phyloP scores from a whole-genome alignment of 2,797 vertebrate genomes.

The Lycodopsis pacificus region DNA sequence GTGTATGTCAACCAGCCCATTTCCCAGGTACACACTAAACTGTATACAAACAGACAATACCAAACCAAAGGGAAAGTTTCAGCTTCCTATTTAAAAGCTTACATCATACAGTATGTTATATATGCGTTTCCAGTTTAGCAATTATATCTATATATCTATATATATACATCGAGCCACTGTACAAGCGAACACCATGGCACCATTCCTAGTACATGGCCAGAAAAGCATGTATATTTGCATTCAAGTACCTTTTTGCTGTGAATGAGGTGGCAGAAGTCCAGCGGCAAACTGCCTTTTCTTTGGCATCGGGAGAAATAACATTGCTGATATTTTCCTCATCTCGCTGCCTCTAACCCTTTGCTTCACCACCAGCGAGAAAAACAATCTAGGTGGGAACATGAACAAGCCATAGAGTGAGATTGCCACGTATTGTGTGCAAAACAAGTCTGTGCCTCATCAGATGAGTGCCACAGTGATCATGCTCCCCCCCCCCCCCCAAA shows the following conservation, averaged over 20 bases:
- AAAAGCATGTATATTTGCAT: slow-evolving; percentile 21
- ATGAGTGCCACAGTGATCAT: slow-evolving; percentile 43
- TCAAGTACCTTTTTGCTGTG: slow-evolving; percentile 9
- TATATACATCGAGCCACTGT: no score
- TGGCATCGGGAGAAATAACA: slow-evolving; percentile 33
- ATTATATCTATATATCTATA: no score
- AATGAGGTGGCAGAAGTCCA: slow-evolving; percentile 15
- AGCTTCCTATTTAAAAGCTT: background rate
- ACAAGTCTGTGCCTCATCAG: slow-evolving; percentile 29
- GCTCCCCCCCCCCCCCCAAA: background rate
- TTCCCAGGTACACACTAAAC: slow-evolving; percentile 83
- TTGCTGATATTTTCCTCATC: slow-evolving; percentile 42
- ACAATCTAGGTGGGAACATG: slow-evolving; percentile 34
- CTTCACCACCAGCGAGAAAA: slow-evolving; percentile 38
- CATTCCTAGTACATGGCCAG: background rate
- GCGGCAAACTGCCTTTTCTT: slow-evolving; percentile 18
- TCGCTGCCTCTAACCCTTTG: slow-evolving; percentile 32
- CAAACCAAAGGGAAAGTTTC: background rate
- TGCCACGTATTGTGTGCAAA: slow-evolving; percentile 41
- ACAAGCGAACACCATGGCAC: background rate
- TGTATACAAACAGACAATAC: background rate
- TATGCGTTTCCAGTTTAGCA: background rate
- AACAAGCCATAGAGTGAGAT: slow-evolving; percentile 45
- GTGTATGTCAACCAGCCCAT: slow-evolving; percentile 91
- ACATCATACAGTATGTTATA: background rate